These are phyloP conservation scores for Rhegmatorhina hoffmannsi DNA, from an alignment of 2,113 vertebrate species.

Conservation along the genomic window DNA sequence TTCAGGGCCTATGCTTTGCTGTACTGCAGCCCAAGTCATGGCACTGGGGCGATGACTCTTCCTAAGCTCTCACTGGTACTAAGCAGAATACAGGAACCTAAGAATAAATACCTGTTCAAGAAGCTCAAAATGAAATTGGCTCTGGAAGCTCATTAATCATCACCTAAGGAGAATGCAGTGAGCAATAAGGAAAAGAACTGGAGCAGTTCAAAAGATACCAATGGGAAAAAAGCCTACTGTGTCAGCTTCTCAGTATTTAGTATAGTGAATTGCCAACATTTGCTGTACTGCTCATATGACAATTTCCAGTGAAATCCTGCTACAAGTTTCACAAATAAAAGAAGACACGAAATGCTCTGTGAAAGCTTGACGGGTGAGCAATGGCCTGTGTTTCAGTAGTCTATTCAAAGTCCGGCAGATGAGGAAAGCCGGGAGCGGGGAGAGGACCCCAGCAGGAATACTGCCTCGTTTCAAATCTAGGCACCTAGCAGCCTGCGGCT, in stretches of 20 bases:
- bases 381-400: background rate
- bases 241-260: background rate
- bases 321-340: background rate
- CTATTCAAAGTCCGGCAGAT: background rate
- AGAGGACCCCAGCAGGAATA: background rate
- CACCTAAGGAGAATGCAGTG: background rate
- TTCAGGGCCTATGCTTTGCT: fast-evolving
- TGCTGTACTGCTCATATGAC: fast-evolving
- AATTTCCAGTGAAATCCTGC: background rate
- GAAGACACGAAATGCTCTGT: background rate
- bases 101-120: background rate
- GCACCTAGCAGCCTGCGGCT: background rate
- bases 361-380: background rate
- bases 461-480: background rate
- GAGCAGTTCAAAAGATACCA: background rate
- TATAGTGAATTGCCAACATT: background rate
- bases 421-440: background rate
- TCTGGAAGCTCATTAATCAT: conserved; percentile 19
- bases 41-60: background rate
- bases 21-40: background rate
- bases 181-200: background rate
- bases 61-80: background rate
- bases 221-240: background rate
- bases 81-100: background rate
- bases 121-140: background rate